Conservation (phyloP, 2,888 invertebrate species). For the Brenthis hecate region DNA sequence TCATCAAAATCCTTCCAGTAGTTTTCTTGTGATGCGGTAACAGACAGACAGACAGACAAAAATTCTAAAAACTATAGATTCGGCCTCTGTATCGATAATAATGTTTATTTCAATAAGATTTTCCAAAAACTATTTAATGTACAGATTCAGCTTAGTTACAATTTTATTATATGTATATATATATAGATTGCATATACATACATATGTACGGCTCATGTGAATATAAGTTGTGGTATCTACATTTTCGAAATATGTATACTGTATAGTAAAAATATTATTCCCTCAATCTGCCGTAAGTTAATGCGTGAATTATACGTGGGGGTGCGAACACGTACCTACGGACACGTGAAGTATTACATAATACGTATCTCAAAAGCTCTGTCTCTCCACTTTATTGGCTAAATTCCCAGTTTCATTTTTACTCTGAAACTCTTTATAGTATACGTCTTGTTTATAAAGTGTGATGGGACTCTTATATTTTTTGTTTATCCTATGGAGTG, state of each 20-base stretch:
- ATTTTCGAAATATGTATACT: slow-evolving; percentile 37
- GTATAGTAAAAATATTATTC: slow-evolving; percentile 40
- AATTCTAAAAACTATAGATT: too few species aligned
- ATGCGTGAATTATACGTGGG: slow-evolving; percentile 63
- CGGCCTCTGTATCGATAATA: too few species aligned
- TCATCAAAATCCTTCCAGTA: too few species aligned
- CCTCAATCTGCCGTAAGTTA: slow-evolving; percentile 54
- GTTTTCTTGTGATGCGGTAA: too few species aligned
- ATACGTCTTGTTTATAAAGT: slow-evolving; percentile 43
- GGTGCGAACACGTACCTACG: slow-evolving; percentile 54
- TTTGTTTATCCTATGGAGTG: slow-evolving; percentile 39
- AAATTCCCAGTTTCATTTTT: slow-evolving; percentile 60
- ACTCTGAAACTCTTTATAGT: slow-evolving; percentile 39
- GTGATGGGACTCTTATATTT: slow-evolving; percentile 40
- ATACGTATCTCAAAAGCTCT: slow-evolving; percentile 57
- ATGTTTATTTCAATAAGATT: too few species aligned
- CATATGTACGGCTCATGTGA: too few species aligned
- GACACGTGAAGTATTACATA: slow-evolving; percentile 55
- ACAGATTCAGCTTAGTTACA: too few species aligned
- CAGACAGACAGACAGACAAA: too few species aligned
- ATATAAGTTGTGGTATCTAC: too few species aligned
- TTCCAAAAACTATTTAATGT: too few species aligned
- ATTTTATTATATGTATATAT: too few species aligned
- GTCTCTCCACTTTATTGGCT: slow-evolving; percentile 59
- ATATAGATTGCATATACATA: too few species aligned